Conservation (phyloP, 2,113 vertebrate species). For the Merops nubicus region DNA sequence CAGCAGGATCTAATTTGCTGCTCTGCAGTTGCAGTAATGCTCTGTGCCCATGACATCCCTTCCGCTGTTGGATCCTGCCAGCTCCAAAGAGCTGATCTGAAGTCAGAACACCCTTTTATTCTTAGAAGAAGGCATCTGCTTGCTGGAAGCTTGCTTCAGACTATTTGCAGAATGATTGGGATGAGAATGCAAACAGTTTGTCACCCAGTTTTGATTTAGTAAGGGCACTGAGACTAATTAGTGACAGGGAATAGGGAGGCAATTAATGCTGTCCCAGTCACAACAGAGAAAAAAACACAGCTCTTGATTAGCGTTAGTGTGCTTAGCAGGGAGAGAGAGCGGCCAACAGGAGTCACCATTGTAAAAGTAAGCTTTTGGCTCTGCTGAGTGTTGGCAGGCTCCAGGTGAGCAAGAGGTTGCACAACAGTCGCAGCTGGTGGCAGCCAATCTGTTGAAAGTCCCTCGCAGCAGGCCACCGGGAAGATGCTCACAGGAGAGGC, state of each 20-base stretch:
- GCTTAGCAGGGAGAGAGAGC: background rate
- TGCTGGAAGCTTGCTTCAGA: background rate
- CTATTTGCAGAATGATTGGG: background rate
- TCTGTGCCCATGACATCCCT: background rate
- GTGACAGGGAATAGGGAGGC: background rate
- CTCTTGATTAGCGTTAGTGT: background rate
- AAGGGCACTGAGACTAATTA: background rate
- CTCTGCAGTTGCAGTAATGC: background rate
- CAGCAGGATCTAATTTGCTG: background rate
- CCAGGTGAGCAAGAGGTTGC: slow-evolving; percentile 15
- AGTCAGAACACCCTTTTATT: background rate
- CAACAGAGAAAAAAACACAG: background rate
- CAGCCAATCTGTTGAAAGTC: background rate
- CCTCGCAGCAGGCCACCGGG: background rate
- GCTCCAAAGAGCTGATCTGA: background rate
- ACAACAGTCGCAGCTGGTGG: background rate
- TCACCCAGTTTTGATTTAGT: background rate
- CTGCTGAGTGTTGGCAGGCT: background rate
- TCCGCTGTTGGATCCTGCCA: background rate
- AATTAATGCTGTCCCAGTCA: background rate
- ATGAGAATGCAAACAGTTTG: background rate
- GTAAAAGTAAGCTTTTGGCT: slow-evolving; percentile 8
- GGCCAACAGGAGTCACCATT: slow-evolving; percentile 57
- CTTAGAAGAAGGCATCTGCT: background rate
- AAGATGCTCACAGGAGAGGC: fast-evolving